Base-by-base conservation (phyloP, 2,113 vertebrate species). In the Tachysurus fulvidraco region DNA sequence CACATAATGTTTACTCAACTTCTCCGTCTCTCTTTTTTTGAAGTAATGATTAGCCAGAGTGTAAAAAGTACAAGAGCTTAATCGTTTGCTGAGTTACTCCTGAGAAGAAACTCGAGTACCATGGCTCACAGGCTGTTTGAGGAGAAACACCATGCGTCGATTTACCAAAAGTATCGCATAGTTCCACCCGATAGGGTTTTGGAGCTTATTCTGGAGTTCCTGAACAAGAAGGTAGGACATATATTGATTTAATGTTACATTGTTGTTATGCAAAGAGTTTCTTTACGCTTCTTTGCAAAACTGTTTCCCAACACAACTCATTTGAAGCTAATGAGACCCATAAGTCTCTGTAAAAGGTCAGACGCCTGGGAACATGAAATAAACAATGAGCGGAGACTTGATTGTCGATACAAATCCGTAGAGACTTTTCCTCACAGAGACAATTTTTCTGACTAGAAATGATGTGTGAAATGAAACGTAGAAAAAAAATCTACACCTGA, bases 111-210 rank as follows among this genome's bases (percentile, higher is more conserved):
- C 46, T n/a, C 6, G 6, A 64, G 4, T 50, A 23, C 30, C 46
- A 97, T 97, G 96, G 89, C 95, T 2, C 60, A 93, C 41, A 92
- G 90, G 36, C 88, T 96, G 89, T 97, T 96, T 3, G 96, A 96
- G 86, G 95, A 91, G 52, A 95, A 85, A 86, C 90, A 93, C 1
- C 96, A 97, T 0, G 95, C 96, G 0, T 92, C 93, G 0, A 3
- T 95, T 71, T 97, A 97, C 89, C 95, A 95, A 85, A 95, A 93
- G 83, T 97, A 95, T 90, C 93, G 96, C 78, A 93, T 95, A 50
- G 84, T 84, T 0, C 94, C 95, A 0, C 94, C 95, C 14, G 81
- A 92, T 11, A 91, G 93, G 54, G 74, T 96, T 77, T 91, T 91
- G 89, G 84, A 92, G 7, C 59, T 93, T 16, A 93, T 96, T 90